A percentile compares a stretch with the other conserved stretches of the same genome.
Conservation (phyloP, 2,797 vertebrate genomes). For the Gallinago nigripennis region DNA sequence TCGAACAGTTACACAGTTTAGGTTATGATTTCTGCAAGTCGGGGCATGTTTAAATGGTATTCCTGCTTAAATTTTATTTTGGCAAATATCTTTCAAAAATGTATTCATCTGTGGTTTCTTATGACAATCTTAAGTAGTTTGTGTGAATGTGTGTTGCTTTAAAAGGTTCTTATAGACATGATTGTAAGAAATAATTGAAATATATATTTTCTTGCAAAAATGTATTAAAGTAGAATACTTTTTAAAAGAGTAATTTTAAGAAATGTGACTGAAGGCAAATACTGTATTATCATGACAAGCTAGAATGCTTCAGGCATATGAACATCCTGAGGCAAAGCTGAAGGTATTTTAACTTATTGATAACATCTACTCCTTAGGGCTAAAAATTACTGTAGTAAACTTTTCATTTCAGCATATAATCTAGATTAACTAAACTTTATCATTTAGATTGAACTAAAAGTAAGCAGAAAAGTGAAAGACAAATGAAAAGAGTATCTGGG, state of each 20-base stretch:
- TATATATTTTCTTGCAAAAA: neutral
- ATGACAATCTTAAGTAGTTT: neutral
- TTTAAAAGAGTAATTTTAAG: slow-evolving; percentile 6
- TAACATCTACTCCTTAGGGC: slow-evolving; percentile 51
- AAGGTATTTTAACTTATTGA: slow-evolving; percentile 76
- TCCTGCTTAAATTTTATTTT: neutral
- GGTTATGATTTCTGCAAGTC: neutral
- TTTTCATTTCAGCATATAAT: slow-evolving; percentile 39
- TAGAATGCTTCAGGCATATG: slow-evolving; percentile 70
- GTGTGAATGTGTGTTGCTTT: neutral
- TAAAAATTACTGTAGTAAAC: slow-evolving; percentile 6
- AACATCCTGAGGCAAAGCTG: slow-evolving; percentile 74
- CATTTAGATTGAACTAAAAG: neutral
- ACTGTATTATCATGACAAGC: slow-evolving; percentile 49
- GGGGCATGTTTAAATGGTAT: neutral
- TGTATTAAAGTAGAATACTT: neutral
- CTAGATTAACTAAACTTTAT: slow-evolving; percentile 26
- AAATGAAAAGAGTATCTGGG: neutral
- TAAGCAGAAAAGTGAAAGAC: neutral
- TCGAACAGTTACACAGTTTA: neutral
- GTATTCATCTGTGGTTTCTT: neutral
- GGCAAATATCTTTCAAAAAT: neutral
- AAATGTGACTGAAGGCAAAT: slow-evolving; percentile 32
- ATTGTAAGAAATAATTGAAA: neutral
- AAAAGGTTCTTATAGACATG: neutral